Percentiles rank a stretch among this genome's conserved stretches.
phyloP scores from a whole-genome alignment of 2,113 vertebrate genomes.

The Rynchops niger region DNA sequence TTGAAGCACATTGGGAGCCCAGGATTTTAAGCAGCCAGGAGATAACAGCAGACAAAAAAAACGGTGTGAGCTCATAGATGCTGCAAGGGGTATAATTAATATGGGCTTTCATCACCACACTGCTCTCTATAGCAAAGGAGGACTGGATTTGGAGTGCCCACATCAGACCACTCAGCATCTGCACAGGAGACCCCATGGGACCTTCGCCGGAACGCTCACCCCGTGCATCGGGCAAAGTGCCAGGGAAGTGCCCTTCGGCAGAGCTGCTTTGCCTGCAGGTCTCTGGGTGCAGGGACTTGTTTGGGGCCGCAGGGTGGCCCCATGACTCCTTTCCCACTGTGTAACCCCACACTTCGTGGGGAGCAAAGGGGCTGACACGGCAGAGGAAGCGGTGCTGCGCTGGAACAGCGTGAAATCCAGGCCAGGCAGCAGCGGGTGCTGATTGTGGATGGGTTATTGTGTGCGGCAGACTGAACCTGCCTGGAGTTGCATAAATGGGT shows the following conservation, averaged over 20 bases:
- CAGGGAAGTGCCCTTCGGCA: background rate
- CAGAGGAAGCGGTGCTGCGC: background rate
- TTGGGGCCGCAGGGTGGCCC: background rate
- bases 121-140: background rate
- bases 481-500: background rate
- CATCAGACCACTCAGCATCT: background rate
- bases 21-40: background rate
- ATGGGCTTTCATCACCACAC: background rate
- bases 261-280: background rate
- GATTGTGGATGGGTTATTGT: background rate
- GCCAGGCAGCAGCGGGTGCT: background rate
- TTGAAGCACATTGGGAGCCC: background rate
- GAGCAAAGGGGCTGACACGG: fast-evolving
- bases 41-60: background rate
- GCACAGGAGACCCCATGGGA: background rate
- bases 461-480: background rate
- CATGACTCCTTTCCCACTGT: background rate
- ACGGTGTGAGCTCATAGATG: background rate
- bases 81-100: background rate
- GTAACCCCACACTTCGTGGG: background rate
- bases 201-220: fast-evolving
- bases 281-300: background rate
- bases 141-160: background rate
- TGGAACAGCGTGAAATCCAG: background rate
- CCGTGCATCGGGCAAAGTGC: fast-evolving